Base-by-base conservation (phyloP, 2,797 vertebrate genomes). In the Acridotheres tristis region DNA sequence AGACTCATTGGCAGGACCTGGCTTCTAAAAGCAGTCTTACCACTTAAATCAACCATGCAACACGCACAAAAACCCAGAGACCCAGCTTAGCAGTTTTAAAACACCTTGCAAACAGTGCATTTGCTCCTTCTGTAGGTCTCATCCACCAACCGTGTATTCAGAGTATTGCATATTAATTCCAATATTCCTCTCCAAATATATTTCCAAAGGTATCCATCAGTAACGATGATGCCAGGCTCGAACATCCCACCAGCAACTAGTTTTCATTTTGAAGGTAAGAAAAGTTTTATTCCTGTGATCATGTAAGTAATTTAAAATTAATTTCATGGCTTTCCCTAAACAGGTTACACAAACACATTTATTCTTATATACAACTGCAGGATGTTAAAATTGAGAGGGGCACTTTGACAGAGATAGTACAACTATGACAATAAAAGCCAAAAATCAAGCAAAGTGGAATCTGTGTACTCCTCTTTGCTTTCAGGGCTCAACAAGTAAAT, bases 401-500 rank as follows among this genome's bases (percentile, higher is more conserved):
- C n/a, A 13, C 36, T 66, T 45, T 19, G n/a, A 57, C 0, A 88
- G 53, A 55, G 48, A 89, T 0, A 32, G 63, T 5, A 77, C 15
- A 51, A 40, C 11, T 53, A 59, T 13, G 16, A 81, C 47, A 77
- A 65, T 2, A 1, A 75, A 58, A 93, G 63, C 8, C 13, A 63
- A 68, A 77, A 77, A 30, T 30, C 16, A 45, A 51, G 57, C 2
- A 51, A 43, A 51, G 32, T 30, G 55, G 12, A 72, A 69, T 22
- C 21, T 48, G 7, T 18, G 12, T 42, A 42, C 29, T 94, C 62
- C 84, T 88, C 79, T 75, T 85, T 66, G 51, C 83, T 94, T 57
- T 90, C 50, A 90, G 62, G 55, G 58, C 88, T 96, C 55, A 94
- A 92, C 94, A 96, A 97, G 89, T 71, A 97, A 90, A 93, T 79